Conservation (phyloP, 2,113 vertebrate genomes). For the Opisthocomus hoazin region DNA sequence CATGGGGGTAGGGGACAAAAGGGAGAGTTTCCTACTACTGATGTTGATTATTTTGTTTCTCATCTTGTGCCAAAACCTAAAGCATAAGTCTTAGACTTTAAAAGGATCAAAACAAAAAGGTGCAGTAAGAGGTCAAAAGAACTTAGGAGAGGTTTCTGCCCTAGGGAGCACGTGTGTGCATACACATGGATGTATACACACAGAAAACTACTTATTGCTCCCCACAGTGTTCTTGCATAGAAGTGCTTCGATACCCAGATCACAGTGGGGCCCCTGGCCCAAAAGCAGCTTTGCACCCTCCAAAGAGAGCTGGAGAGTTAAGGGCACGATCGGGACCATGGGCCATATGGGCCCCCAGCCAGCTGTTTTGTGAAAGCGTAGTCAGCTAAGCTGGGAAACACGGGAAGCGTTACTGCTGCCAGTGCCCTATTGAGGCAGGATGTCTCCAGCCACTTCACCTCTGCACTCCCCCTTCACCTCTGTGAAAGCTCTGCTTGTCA, state of each 20-base stretch:
- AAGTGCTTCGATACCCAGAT: neutral
- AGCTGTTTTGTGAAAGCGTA: neutral
- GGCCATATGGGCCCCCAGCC: neutral
- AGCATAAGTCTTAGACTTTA: neutral
- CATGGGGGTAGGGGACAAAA: neutral
- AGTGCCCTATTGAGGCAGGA: neutral
- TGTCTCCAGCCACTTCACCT: constrained; percentile 48
- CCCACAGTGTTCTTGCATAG: neutral
- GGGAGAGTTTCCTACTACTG: neutral
- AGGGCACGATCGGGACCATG: neutral
- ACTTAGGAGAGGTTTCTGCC: neutral
- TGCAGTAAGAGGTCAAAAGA: neutral
- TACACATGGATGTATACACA: neutral
- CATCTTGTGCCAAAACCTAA: neutral
- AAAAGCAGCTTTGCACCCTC: neutral
- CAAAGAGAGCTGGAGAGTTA: neutral
- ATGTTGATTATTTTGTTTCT: neutral
- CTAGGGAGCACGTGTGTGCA: neutral
- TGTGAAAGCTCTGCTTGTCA: constrained; percentile 20
- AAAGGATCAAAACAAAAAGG: neutral
- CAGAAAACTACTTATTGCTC: neutral
- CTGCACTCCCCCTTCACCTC: constrained; percentile 27
- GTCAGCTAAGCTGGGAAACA: neutral
- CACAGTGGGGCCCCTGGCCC: neutral
- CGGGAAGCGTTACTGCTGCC: neutral